A percentile compares a stretch with the other conserved stretches of the same genome.
Conservation (phyloP, 1,140 invertebrate species). For the Brachionus rotundiformis region DNA sequence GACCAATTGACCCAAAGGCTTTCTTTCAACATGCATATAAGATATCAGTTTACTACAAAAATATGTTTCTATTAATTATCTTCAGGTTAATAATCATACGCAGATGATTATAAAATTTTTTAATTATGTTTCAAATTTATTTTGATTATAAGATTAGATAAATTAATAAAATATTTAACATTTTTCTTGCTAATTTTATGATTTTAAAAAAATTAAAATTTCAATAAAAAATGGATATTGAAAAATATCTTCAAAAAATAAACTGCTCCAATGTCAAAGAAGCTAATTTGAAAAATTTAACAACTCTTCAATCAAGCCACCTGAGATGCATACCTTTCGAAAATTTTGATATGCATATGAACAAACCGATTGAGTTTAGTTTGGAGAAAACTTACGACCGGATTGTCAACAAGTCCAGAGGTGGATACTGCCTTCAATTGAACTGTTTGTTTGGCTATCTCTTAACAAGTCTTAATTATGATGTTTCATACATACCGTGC, state of each 20-base stretch:
- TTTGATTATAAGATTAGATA: too few species aligned
- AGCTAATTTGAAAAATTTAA: conserved; percentile 26
- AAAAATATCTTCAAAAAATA: conserved; percentile 26
- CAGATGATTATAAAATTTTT: too few species aligned
- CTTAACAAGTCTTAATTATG: conserved; percentile 9
- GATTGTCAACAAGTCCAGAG: conserved; percentile 12
- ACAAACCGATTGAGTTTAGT: not conserved
- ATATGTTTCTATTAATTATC: too few species aligned
- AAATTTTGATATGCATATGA: conserved; percentile 46
- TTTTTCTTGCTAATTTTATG: too few species aligned
- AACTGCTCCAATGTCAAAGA: not conserved
- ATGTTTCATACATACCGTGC: not conserved
- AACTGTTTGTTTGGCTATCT: conserved; percentile 29
- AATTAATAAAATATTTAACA: too few species aligned
- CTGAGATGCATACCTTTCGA: not conserved
- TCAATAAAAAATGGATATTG: conserved; percentile 25
- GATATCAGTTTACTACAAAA: too few species aligned
- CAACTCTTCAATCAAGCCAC: conserved; percentile 7
- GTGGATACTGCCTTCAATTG: conserved; percentile 35
- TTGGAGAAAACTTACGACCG: conserved; percentile 8
- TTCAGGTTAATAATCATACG: too few species aligned
- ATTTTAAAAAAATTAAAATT: too few species aligned
- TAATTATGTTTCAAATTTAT: too few species aligned
- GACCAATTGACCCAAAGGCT: not conserved
- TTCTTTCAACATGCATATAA: too few species aligned